These are phyloP conservation scores for Craniophora ligustri DNA, from an alignment of 2,888 invertebrate species.

Conservation along the genomic window DNA sequence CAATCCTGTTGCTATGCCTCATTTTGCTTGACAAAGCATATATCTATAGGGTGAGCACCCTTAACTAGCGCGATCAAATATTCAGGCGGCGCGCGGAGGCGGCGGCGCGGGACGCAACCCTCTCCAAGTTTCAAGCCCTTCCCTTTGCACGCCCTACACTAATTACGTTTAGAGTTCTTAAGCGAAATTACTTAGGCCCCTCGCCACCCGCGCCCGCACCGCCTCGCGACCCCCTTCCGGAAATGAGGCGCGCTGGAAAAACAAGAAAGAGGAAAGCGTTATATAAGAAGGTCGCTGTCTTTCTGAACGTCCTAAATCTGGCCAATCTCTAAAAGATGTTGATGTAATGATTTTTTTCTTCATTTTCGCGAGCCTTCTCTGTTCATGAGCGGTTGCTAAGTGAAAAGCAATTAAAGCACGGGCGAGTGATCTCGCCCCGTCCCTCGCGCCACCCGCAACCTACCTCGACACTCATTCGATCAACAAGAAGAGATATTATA, in stretches of 20 bases:
- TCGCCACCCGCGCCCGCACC: constrained; percentile 81
- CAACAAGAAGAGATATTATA: constrained; percentile 77
- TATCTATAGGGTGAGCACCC: too few relatives aligned
- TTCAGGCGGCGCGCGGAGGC: constrained; percentile 83
- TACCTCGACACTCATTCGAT: constrained; percentile 73
- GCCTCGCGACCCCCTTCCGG: constrained; percentile 82
- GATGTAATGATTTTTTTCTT: constrained; percentile 88
- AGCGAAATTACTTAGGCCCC: constrained; percentile 91
- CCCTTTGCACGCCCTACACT: constrained; percentile 90
- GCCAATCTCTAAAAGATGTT: constrained; percentile 87
- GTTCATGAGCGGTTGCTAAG: constrained; percentile 89
- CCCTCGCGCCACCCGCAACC: constrained; percentile 60
- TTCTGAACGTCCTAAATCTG: constrained; percentile 85
- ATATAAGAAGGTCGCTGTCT: constrained; percentile 84
- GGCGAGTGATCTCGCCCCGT: constrained; percentile 85
- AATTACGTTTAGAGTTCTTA: constrained; percentile 92
- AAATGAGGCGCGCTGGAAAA: constrained; percentile 88
- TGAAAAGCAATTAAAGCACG: constrained; percentile 89
- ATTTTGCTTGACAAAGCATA: too few relatives aligned
- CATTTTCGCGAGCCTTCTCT: constrained; percentile 84
- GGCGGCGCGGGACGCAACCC: constrained; percentile 87
- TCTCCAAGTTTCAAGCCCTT: constrained; percentile 90
- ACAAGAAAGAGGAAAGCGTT: constrained; percentile 87
- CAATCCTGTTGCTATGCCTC: too few relatives aligned
- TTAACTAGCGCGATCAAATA: constrained; percentile 88